Evolutionary conservation across 2,113 vertebrate species (phyloP).

Genomic region (Labrus mixtus): DNA sequence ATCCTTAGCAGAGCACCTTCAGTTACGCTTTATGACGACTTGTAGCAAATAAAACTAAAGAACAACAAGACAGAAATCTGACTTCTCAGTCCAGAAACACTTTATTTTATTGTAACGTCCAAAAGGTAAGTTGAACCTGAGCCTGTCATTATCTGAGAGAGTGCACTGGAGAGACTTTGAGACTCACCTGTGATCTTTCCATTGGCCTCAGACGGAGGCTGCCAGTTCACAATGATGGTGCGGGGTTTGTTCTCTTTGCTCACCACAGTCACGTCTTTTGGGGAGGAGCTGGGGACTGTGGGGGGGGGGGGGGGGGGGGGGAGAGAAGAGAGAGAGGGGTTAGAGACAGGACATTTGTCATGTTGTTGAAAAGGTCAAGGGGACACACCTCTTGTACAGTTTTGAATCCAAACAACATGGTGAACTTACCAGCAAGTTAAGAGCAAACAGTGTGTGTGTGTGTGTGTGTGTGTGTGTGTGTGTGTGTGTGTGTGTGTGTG

Average conservation of each 20-base stretch:
- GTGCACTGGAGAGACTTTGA: neutral
- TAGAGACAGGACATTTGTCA: conserved; percentile 11
- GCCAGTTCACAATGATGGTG: conserved; percentile 99
- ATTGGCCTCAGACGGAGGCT: conserved; percentile 97
- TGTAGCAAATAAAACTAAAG: neutral
- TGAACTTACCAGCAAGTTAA: neutral
- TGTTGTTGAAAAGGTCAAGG: neutral
- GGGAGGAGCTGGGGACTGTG: conserved; percentile 93
- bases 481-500: too few relatives aligned
- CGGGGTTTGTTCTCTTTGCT: conserved; percentile 98
- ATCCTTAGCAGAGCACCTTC: neutral
- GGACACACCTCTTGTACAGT: neutral
- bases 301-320: neutral
- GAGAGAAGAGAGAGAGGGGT: neutral
- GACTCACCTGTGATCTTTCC: conserved; percentile 95
- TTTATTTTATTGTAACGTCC: neutral
- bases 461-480: too few relatives aligned
- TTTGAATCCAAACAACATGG: neutral
- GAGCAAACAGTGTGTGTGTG: neutral
- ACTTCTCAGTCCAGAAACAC: neutral
- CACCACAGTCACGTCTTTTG: conserved; percentile 98
- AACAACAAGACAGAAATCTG: too few relatives aligned
- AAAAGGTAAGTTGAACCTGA: neutral
- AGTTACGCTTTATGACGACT: neutral
- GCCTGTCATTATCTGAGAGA: neutral